Evolutionary conservation across 1,140 invertebrate genomes (phyloP).

Genomic region (Drosophila takahashii): DNA sequence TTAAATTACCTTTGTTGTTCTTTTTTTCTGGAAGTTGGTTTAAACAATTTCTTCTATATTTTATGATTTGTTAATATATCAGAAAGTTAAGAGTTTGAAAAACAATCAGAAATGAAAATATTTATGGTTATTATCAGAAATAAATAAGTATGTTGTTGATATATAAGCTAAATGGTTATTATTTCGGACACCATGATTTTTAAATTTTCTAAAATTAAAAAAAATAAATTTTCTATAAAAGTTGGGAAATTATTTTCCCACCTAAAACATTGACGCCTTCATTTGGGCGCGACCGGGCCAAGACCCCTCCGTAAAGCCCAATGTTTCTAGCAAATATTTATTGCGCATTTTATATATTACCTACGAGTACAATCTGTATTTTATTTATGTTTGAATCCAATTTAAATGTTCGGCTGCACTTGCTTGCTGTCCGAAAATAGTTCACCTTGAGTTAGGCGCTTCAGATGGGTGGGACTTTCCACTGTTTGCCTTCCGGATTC

Average conservation of each 20-base stretch:
- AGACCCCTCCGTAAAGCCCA: slow-evolving; percentile 2
- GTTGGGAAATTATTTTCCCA: slow-evolving; percentile 6
- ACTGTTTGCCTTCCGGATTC: background rate
- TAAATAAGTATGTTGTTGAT: too few relatives aligned
- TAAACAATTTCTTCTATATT: too few relatives aligned
- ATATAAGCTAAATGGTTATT: too few relatives aligned
- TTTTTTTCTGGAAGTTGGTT: background rate
- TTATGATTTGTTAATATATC: too few relatives aligned
- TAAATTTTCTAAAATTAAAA: too few relatives aligned
- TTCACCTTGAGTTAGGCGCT: slow-evolving; percentile 64
- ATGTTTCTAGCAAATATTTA: slow-evolving; percentile 50
- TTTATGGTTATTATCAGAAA: too few relatives aligned
- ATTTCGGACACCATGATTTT: too few relatives aligned
- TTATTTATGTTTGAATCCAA: slow-evolving; percentile 57
- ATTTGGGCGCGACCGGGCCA: slow-evolving; percentile 27
- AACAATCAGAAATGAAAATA: too few relatives aligned
- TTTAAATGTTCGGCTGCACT: slow-evolving; percentile 50
- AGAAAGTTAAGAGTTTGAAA: too few relatives aligned
- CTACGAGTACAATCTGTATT: slow-evolving; percentile 41
- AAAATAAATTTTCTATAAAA: background rate
- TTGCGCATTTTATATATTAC: slow-evolving; percentile 69
- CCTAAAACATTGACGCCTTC: slow-evolving; percentile 21
- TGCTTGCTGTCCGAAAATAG: slow-evolving; percentile 64
- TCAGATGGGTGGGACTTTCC: background rate
- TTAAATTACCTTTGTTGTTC: background rate